These are phyloP conservation scores for Metaphire vulgaris DNA, from an alignment of 1,140 invertebrate species.

Conservation along the genomic window DNA sequence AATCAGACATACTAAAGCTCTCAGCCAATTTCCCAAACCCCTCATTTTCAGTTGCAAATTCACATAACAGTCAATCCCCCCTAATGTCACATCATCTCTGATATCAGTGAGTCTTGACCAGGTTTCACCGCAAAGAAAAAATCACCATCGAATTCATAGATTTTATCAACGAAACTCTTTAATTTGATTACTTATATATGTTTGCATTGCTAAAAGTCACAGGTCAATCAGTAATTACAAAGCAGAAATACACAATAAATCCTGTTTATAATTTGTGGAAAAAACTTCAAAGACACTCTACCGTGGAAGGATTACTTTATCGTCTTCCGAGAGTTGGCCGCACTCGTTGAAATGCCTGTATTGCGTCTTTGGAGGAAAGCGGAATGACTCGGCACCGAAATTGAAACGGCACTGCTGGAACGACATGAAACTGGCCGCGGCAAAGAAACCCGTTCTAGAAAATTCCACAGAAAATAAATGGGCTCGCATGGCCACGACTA, in stretches of 20 bases:
- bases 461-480: slow-evolving; percentile 17
- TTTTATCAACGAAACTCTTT: too few species aligned
- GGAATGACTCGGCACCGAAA: slow-evolving; percentile 76
- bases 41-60: background rate
- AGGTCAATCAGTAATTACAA: too few species aligned
- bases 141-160: too few species aligned
- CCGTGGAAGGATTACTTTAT: slow-evolving; percentile 42
- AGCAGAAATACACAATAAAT: too few species aligned
- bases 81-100: background rate
- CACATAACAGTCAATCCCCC: background rate
- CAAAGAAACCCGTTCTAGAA: slow-evolving; percentile 76
- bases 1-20: too few species aligned
- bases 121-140: background rate
- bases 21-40: too few species aligned
- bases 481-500: slow-evolving; percentile 11
- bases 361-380: slow-evolving; percentile 63
- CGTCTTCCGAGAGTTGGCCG: slow-evolving; percentile 58
- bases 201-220: background rate
- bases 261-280: too few species aligned
- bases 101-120: background rate
- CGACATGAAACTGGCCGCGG: slow-evolving; percentile 90
- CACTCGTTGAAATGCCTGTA: slow-evolving; percentile 72
- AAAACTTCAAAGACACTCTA: too few species aligned
- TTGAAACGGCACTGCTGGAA: slow-evolving; percentile 91
- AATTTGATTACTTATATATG: background rate